Base-by-base conservation (phyloP, 2,888 invertebrate genomes). In the Anoncus sp. region DNA sequence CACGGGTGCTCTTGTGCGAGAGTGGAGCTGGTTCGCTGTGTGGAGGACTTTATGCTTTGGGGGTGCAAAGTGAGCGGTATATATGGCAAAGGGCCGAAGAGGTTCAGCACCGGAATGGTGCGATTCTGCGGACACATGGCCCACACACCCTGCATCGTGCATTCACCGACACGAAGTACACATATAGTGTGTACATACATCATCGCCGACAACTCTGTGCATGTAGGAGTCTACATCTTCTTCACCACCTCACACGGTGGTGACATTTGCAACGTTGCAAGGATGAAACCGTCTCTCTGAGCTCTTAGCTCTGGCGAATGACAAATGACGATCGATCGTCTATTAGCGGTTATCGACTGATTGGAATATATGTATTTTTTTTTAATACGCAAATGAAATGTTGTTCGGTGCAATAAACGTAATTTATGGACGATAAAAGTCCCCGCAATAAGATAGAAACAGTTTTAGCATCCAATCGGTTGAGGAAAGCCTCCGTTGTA, bases 241-340 rank as follows among this genome's bases (percentile, higher is more conserved):
- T 81, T 81, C 60, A 51, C 27, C 40, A 72, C 73, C 75, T 74
- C 75, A 78, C 79, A 76, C 80, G 69, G 24, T 7, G 14, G 51
- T 51, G 53, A 40, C 53, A 40, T 40, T 47, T 51, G 31, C 40
- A 67, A 73, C 53, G 62, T n/a, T 43, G 18, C 60, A n/a, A n/a
- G n/a, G n/a, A n/a, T n/a, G n/a, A n/a, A n/a, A n/a, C n/a, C n/a
- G n/a, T n/a, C n/a, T n/a, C n/a, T n/a, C n/a, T n/a, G n/a, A n/a
- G n/a, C n/a, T n/a, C n/a, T n/a, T n/a, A n/a, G n/a, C n/a, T n/a
- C n/a, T n/a, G n/a, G n/a, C n/a, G n/a, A n/a, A n/a, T n/a, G n/a
- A n/a, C n/a, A n/a, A n/a, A n/a, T n/a, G n/a, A n/a, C n/a, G n/a
- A n/a, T n/a, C n/a, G n/a, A n/a, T n/a, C n/a, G n/a, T n/a, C n/a